Evolutionary conservation across 2,113 vertebrate species (phyloP).

Genomic region (Tetraodon nigroviridis): DNA sequence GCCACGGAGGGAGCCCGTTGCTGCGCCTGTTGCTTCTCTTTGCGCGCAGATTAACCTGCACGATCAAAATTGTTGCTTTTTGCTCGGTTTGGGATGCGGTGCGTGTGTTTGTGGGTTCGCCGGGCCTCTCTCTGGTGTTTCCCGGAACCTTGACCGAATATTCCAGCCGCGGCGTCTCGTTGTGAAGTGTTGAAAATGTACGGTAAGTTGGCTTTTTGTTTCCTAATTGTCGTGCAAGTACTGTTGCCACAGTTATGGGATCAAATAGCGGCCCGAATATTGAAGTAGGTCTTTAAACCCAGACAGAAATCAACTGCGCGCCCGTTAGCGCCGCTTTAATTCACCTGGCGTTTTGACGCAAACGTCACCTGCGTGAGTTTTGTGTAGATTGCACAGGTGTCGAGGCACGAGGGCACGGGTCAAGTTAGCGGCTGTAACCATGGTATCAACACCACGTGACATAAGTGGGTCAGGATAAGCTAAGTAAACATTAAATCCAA

Average conservation of each 20-base stretch:
- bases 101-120: not conserved
- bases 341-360: conserved; percentile 4
- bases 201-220: conserved; percentile 35
- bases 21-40: conserved; percentile 22
- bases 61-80: not conserved
- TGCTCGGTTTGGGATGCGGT: not conserved
- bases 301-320: not conserved
- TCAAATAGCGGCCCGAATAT: not conserved
- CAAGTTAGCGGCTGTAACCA: conserved; percentile 50
- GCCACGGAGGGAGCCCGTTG: not conserved
- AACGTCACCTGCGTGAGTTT: not conserved
- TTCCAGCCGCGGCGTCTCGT: not conserved
- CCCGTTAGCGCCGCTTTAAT: not conserved
- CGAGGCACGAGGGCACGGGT: conserved; percentile 41
- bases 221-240: not conserved
- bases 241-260: rapidly evolving
- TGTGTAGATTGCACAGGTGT: conserved; percentile 2
- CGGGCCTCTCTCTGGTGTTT: not conserved
- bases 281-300: not conserved
- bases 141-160: not conserved
- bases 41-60: conserved; percentile 4
- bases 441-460: conserved; percentile 48
- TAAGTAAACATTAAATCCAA: conserved; percentile 45
- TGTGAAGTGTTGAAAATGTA: conserved; percentile 19
- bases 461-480: conserved; percentile 39